phyloP scores from a whole-genome alignment of 2,797 vertebrate species.

The Acestrorhynchus altus region DNA sequence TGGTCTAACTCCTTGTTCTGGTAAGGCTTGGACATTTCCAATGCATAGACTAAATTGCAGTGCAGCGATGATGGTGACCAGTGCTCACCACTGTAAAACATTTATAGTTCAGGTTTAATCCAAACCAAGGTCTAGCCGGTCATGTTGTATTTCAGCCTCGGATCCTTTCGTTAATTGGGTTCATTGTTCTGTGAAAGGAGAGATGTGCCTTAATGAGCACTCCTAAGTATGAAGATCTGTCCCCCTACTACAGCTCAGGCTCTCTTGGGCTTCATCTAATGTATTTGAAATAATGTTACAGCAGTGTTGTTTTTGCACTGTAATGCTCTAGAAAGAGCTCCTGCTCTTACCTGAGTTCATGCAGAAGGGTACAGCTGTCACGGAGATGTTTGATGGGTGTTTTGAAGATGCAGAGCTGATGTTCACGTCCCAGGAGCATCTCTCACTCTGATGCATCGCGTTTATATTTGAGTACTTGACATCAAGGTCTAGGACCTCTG shows the following conservation, averaged over 20 bases:
- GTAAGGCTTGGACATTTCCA: neutral
- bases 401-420: neutral
- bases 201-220: no score
- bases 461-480: constrained; percentile 1
- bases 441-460: neutral
- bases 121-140: neutral
- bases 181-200: no score
- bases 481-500: constrained; percentile 13
- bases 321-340: neutral
- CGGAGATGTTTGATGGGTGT: neutral
- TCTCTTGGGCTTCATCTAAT: no score
- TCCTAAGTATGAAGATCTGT: no score
- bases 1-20: neutral
- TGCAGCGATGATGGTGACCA: neutral
- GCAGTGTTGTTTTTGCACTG: neutral
- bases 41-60: neutral
- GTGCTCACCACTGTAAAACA: neutral
- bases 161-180: no score
- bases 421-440: neutral
- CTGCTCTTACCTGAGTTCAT: neutral
- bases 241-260: neutral
- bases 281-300: neutral
- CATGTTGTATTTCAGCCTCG: no score
- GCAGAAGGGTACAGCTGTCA: constrained; percentile 9
- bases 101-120: neutral